phyloP scores from a whole-genome alignment of 2,797 vertebrate species.

The Australoheros facetus region DNA sequence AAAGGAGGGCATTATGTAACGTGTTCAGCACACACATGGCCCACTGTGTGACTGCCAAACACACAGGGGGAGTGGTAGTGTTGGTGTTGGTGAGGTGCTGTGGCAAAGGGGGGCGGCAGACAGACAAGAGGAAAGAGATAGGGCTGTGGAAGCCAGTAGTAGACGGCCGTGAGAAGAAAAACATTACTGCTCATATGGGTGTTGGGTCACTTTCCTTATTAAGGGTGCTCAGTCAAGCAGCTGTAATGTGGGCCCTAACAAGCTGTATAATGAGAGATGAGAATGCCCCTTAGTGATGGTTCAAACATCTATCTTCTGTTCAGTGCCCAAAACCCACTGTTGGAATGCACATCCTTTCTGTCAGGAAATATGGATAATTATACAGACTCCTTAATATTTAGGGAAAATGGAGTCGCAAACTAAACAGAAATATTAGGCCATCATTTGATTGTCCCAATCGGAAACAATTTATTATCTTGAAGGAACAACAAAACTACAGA shows the following conservation, averaged over 20 bases:
- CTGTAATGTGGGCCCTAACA: constrained; percentile 64
- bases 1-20: constrained; percentile 84
- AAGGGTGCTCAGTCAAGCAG: constrained; percentile 70
- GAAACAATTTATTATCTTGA: constrained; percentile 51
- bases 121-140: constrained; percentile 56
- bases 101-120: constrained; percentile 45
- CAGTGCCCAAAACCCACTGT: constrained; percentile 45
- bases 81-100: constrained; percentile 37
- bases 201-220: constrained; percentile 76
- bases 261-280: constrained; percentile 73
- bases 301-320: constrained; percentile 65
- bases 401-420: constrained; percentile 17
- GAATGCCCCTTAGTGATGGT: constrained; percentile 65
- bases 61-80: constrained; percentile 60
- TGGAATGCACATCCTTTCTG: constrained; percentile 40
- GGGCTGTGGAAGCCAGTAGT: constrained; percentile 45
- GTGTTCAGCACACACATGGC: constrained; percentile 84
- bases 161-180: constrained; percentile 57
- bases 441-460: constrained; percentile 55
- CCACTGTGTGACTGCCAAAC: constrained; percentile 83
- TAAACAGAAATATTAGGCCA: constrained; percentile 34
- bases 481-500: constrained; percentile 30
- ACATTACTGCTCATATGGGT: constrained; percentile 61
- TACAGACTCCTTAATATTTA: constrained; percentile 30
- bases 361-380: constrained; percentile 41